These are phyloP conservation scores for Fregetta grallaria DNA, from an alignment of 2,113 vertebrate species.

Conservation along the genomic window DNA sequence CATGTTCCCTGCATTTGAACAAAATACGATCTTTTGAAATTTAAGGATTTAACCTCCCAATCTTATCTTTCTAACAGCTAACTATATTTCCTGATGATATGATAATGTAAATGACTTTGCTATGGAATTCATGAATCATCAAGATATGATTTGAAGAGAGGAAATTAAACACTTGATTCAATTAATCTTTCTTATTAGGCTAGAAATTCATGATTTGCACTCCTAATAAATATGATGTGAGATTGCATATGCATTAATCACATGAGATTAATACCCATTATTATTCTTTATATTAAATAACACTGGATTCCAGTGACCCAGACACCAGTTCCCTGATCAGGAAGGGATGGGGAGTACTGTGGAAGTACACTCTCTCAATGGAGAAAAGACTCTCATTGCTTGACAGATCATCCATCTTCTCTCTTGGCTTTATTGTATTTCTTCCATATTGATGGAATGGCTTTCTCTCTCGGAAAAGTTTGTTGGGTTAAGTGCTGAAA, in stretches of 20 bases:
- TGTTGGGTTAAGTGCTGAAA: background rate
- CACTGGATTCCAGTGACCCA: background rate
- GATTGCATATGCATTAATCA: constrained; percentile 58
- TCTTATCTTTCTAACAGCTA: constrained; percentile 41
- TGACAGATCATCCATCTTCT: constrained; percentile 46
- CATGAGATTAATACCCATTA: constrained; percentile 30
- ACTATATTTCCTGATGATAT: constrained; percentile 35
- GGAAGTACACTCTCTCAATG: background rate
- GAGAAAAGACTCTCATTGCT: background rate
- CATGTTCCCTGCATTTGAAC: background rate
- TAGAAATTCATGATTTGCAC: constrained; percentile 50
- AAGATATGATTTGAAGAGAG: constrained; percentile 65
- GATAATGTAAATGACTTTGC: constrained; percentile 65
- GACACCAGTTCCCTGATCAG: background rate
- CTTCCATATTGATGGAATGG: constrained; percentile 35
- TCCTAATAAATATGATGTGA: constrained; percentile 53
- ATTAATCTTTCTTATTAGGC: constrained; percentile 62
- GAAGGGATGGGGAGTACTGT: background rate
- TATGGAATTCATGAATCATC: constrained; percentile 51
- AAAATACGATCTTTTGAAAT: background rate
- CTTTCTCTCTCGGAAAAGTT: constrained; percentile 22
- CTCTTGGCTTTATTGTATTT: constrained; percentile 57
- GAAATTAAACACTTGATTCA: constrained; percentile 70
- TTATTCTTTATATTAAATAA: constrained; percentile 43
- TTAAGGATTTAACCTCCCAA: background rate